Conservation (phyloP, 2,888 invertebrate genomes). For the Heliconius ethilla region DNA sequence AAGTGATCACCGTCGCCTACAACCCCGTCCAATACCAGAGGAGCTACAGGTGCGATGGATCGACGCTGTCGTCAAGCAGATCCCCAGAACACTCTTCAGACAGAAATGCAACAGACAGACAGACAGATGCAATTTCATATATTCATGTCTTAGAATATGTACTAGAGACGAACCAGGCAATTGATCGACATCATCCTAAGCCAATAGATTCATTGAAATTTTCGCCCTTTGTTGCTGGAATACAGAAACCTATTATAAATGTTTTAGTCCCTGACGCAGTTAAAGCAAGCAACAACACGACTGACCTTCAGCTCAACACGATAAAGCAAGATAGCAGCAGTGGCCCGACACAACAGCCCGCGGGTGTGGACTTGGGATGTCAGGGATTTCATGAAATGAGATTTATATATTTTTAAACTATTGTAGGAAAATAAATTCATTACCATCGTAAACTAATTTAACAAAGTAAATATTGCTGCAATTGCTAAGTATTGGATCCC, state of each 20-base stretch:
- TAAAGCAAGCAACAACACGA: constrained; percentile 15
- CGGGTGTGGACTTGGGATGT: constrained; percentile 26
- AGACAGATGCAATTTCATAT: too few species aligned
- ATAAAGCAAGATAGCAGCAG: constrained; percentile 3
- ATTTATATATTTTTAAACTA: constrained; percentile 16
- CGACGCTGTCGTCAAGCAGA: too few species aligned
- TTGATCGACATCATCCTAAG: too few species aligned
- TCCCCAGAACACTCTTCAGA: too few species aligned
- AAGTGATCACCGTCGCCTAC: too few species aligned
- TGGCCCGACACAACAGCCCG: constrained; percentile 5
- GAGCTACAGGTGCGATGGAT: too few species aligned
- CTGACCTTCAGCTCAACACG: background rate
- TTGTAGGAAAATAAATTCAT: background rate
- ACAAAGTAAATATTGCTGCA: too few species aligned
- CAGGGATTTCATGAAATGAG: constrained; percentile 14
- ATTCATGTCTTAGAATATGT: too few species aligned
- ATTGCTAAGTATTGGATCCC: background rate
- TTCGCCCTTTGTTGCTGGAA: background rate
- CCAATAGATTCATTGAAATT: background rate
- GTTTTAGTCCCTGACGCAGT: background rate
- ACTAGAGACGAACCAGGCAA: too few species aligned
- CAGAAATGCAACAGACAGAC: too few species aligned
- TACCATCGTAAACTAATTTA: background rate
- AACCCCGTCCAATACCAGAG: too few species aligned
- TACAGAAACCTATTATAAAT: background rate